Conservation (phyloP, 1,140 invertebrate species). For the Drosophila sp. region DNA sequence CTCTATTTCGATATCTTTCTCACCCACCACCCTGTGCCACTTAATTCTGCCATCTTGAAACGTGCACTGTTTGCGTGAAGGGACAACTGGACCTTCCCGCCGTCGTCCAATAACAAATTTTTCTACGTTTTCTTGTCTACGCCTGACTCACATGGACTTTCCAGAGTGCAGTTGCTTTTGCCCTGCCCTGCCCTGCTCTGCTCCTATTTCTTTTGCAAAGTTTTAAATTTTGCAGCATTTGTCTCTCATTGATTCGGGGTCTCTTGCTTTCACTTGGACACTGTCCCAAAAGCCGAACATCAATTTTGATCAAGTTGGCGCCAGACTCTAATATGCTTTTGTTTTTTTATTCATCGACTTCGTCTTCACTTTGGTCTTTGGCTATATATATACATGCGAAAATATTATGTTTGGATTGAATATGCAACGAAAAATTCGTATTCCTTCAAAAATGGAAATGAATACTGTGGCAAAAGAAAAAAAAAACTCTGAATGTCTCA, state of each 20-base stretch:
- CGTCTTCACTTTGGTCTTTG: not conserved
- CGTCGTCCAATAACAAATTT: slow-evolving; percentile 18
- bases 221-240: slow-evolving; percentile 62
- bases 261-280: slow-evolving; percentile 50
- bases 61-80: slow-evolving; percentile 35
- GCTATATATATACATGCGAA: slow-evolving; percentile 21
- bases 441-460: not conserved
- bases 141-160: slow-evolving; percentile 4
- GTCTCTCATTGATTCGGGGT: slow-evolving; percentile 21
- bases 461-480: not conserved
- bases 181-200: not conserved
- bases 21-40: slow-evolving; percentile 17
- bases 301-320: slow-evolving; percentile 78
- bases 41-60: slow-evolving; percentile 1
- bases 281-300: slow-evolving; percentile 70
- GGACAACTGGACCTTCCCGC: slow-evolving; percentile 16
- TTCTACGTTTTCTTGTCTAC: not conserved
- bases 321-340: slow-evolving; percentile 76
- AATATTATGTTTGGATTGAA: slow-evolving; percentile 10
- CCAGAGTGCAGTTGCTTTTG: not conserved
- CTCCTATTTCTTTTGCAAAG: slow-evolving; percentile 40
- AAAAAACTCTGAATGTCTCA: slow-evolving; percentile 1
- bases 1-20: not conserved
- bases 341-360: slow-evolving; percentile 23
- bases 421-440: not conserved